These are phyloP conservation scores for Pseudochirops corinnae DNA, from an alignment of 2,797 vertebrate genomes.

Conservation along the genomic window DNA sequence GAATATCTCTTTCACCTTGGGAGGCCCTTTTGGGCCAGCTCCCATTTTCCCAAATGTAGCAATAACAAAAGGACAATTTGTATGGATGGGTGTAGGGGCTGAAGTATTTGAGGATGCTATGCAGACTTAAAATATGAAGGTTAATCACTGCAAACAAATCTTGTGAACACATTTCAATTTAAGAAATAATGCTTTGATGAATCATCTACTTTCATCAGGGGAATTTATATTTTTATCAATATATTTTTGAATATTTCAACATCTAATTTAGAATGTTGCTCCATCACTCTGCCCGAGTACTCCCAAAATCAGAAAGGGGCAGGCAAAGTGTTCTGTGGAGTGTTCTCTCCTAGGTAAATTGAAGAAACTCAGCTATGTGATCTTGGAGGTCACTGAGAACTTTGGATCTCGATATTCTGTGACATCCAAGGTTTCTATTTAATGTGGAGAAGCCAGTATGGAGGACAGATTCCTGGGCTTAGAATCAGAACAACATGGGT, in stretches of 20 bases:
- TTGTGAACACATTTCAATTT: not conserved
- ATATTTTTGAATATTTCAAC: not conserved
- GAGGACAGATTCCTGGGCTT: not conserved
- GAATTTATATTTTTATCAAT: not conserved
- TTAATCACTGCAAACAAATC: not conserved
- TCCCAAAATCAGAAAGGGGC: not conserved
- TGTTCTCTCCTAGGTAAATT: not conserved
- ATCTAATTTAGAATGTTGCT: not conserved
- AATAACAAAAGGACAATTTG: not conserved
- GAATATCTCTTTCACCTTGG: not conserved
- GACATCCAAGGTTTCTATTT: not conserved
- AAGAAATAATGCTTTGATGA: not conserved
- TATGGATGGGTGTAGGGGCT: not conserved
- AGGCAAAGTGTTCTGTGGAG: not conserved
- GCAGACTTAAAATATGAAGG: not conserved
- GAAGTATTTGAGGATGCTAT: not conserved
- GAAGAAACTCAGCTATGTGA: not conserved
- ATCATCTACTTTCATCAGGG: not conserved
- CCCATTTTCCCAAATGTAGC: not conserved
- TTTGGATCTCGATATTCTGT: not conserved
- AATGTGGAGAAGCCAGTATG: not conserved
- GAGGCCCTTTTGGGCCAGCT: not conserved
- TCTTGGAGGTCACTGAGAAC: not conserved
- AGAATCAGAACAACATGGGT: not conserved
- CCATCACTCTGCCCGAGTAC: not conserved